phyloP scores from a whole-genome alignment of 2,113 vertebrate species.

The Ptilonorhynchus violaceus region DNA sequence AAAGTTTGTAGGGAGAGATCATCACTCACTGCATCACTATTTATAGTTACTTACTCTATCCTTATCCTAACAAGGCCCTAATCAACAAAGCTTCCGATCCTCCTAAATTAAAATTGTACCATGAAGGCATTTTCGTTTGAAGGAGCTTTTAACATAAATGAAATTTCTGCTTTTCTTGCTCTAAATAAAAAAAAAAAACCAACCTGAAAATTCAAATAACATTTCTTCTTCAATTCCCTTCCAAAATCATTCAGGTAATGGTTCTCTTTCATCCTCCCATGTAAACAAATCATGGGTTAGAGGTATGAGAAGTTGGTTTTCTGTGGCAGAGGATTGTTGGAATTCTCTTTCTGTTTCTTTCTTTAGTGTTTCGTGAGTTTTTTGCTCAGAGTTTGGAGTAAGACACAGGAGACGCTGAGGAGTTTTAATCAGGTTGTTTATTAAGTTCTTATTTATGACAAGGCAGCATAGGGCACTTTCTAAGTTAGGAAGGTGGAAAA shows the following conservation, averaged over 20 bases:
- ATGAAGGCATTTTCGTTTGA: background rate
- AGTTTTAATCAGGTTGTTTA: no score
- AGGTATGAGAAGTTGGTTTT: background rate
- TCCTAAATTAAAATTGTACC: background rate
- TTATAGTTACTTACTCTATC: background rate
- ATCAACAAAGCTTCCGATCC: background rate
- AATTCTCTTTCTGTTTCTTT: no score
- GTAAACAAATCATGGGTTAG: background rate
- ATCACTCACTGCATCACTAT: background rate
- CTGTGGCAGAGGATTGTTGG: background rate
- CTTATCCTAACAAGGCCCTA: background rate
- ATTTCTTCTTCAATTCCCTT: background rate
- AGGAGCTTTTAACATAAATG: background rate
- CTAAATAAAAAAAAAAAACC: background rate
- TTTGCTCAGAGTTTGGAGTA: no score
- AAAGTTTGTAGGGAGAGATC: background rate
- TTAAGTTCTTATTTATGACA: no score
- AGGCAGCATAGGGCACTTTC: no score
- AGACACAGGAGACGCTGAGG: no score
- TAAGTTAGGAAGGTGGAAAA: no score
- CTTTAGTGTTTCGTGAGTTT: no score
- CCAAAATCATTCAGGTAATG: background rate
- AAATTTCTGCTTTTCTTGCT: background rate
- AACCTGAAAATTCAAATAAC: background rate
- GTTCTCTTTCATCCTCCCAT: background rate